These are phyloP conservation scores for Coelopa pilipes DNA, from an alignment of 2,888 invertebrate genomes.

Conservation along the genomic window DNA sequence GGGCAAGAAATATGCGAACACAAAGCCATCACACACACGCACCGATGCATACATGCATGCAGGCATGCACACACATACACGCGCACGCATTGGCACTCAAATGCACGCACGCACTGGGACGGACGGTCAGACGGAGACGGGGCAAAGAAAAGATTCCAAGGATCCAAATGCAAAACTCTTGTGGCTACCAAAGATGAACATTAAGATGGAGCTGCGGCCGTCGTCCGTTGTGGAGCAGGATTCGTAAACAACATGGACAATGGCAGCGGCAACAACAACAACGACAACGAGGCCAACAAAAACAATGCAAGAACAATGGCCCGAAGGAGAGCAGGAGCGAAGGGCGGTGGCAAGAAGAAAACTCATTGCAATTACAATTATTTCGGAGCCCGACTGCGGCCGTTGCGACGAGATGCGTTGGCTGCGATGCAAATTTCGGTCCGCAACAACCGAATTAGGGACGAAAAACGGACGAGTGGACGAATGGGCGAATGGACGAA, in stretches of 20 bases:
- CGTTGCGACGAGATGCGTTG: constrained; percentile 9
- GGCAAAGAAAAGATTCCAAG: constrained; percentile 18
- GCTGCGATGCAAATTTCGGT: constrained; percentile 27
- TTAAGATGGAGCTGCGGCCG: constrained; percentile 24
- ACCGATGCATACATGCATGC: constrained; percentile 11
- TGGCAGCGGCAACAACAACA: constrained; percentile 5
- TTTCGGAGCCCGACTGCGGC: constrained; percentile 9
- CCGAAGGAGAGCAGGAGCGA: background rate
- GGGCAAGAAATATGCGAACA: background rate
- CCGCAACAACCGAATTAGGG: constrained; percentile 23
- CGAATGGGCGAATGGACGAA: no score
- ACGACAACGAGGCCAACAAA: background rate
- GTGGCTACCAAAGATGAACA: constrained; percentile 29
- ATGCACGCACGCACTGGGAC: background rate
- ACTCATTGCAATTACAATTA: constrained; percentile 29
- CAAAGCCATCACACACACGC: background rate
- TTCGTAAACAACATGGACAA: no score
- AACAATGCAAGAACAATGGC: constrained; percentile 4
- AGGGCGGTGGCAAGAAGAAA: background rate
- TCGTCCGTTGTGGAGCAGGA: background rate
- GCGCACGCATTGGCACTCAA: no score
- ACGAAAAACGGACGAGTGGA: constrained; percentile 17
- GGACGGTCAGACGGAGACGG: background rate
- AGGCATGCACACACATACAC: background rate
- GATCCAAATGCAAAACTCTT: constrained; percentile 17